These are phyloP conservation scores for Cantharis rufa DNA, from an alignment of 2,888 invertebrate species.

Conservation along the genomic window DNA sequence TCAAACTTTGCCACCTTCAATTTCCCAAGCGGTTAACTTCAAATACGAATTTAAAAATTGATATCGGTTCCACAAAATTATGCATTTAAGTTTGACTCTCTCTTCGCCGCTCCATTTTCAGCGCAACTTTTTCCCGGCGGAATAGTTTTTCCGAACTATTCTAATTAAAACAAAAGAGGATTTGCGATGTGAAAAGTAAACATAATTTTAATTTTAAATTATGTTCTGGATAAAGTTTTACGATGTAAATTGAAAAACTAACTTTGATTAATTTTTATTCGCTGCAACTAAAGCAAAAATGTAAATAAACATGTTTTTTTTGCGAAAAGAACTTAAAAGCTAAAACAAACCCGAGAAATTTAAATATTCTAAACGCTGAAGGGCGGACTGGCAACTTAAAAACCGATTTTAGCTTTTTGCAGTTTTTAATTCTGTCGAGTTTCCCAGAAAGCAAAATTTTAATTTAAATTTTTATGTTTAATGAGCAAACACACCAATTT, in stretches of 20 bases:
- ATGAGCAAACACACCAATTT: too few species aligned
- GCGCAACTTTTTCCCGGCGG: neutral
- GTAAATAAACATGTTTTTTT: neutral
- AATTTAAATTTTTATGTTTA: too few species aligned
- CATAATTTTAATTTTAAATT: neutral
- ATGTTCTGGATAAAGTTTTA: neutral
- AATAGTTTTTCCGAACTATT: neutral
- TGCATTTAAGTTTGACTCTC: neutral
- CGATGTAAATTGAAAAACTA: neutral
- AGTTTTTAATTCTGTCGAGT: too few species aligned
- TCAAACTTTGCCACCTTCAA: slow-evolving; percentile 2
- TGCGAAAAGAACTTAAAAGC: neutral
- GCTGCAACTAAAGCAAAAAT: neutral
- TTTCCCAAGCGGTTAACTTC: slow-evolving; percentile 1
- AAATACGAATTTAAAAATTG: neutral
- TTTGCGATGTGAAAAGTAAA: neutral
- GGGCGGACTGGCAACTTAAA: neutral
- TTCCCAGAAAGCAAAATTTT: too few species aligned
- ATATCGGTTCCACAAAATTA: neutral
- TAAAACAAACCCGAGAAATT: neutral
- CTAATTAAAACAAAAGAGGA: neutral
- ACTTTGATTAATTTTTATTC: neutral
- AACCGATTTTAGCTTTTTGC: too few species aligned
- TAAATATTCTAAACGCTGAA: neutral
- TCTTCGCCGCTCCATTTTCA: neutral